Percentiles rank a stretch among this genome's conserved stretches.
These are phyloP conservation scores for Punctoribates punctum DNA, from an alignment of 2,888 invertebrate species.

Conservation along the genomic window DNA sequence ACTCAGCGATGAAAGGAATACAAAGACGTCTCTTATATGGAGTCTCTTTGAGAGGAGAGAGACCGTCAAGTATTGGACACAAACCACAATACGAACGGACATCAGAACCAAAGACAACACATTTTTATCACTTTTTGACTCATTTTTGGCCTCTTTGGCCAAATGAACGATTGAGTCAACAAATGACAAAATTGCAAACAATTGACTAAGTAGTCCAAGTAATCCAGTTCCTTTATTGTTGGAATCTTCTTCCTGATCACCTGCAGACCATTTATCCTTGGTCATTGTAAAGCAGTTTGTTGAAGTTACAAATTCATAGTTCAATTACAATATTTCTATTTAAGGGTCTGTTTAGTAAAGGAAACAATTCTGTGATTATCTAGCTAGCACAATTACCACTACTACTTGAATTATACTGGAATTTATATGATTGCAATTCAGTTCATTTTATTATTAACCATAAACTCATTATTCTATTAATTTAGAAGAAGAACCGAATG, in stretches of 20 bases:
- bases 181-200: neutral
- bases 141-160: neutral
- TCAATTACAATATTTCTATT: no score
- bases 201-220: neutral
- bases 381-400: no score
- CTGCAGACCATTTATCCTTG: neutral
- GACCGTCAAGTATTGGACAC: neutral
- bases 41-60: neutral
- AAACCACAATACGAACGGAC: neutral
- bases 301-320: neutral
- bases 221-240: neutral
- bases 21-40: neutral
- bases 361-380: no score
- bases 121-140: neutral
- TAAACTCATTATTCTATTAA: neutral
- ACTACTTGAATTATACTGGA: no score
- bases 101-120: neutral
- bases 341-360: no score
- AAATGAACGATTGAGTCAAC: slow-evolving; percentile 28
- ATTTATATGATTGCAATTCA: no score
- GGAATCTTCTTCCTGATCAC: neutral
- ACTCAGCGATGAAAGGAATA: neutral
- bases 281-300: neutral
- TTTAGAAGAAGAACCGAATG: no score
- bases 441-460: neutral